A percentile compares a stretch with the other conserved stretches of the same genome.
These are phyloP conservation scores for Neotoxoptera formosana DNA, from an alignment of 1,140 invertebrate genomes.

Conservation along the genomic window DNA sequence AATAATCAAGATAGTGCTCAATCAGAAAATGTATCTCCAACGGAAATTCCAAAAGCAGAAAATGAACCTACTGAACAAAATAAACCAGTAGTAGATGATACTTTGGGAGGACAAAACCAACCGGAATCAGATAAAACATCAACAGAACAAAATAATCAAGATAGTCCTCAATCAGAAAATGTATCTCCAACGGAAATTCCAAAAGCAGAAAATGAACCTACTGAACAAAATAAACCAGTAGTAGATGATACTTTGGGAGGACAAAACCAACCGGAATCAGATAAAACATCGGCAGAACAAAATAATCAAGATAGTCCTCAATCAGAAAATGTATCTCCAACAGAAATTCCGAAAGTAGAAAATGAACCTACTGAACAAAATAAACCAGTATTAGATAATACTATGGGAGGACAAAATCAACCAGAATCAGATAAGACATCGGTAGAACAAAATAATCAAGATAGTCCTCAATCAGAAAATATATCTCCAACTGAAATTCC, in stretches of 20 bases:
- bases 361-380: not conserved
- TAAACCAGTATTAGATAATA: not conserved
- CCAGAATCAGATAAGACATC: not conserved
- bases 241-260: rapidly evolving
- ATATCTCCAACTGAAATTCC: not conserved
- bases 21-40: not conserved
- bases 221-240: too few species aligned
- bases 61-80: not conserved
- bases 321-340: constrained; percentile 1
- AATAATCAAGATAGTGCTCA: not conserved
- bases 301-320: not conserved
- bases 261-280: too few species aligned
- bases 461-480: not conserved
- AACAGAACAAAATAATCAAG: not conserved
- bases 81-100: not conserved
- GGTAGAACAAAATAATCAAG: not conserved
- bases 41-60: not conserved
- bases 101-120: not conserved
- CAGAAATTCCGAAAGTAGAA: not conserved
- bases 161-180: not conserved
- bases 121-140: not conserved
- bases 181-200: too few species aligned
- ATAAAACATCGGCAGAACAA: not conserved
- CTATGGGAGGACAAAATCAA: not conserved
- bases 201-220: too few species aligned